phyloP scores from a whole-genome alignment of 53 echinoderm and acorn worm species.

The Echinarachnius parma region DNA sequence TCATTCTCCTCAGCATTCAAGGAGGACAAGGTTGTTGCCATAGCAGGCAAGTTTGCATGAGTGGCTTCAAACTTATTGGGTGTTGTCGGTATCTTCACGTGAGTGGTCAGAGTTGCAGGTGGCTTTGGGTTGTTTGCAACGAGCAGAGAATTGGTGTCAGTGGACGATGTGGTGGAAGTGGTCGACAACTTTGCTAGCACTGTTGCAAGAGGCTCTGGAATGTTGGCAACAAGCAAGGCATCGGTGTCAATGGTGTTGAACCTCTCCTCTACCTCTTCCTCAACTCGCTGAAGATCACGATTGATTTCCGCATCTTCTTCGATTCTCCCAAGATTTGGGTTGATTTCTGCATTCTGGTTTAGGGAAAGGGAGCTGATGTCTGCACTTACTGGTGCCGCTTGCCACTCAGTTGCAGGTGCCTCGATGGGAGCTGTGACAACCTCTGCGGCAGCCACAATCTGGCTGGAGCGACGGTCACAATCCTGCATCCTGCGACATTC shows the following conservation, averaged over 20 bases:
- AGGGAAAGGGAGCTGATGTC: neutral
- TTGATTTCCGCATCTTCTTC: no score
- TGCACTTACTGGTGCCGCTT: neutral
- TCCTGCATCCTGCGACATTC: conserved; percentile 14
- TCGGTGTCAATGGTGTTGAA: conserved; percentile 21
- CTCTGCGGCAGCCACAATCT: conserved; percentile 29
- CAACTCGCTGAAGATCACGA: neutral
- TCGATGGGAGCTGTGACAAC: conserved; percentile 27
- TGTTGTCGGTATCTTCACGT: no score
- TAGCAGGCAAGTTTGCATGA: no score
- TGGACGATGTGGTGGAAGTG: no score
- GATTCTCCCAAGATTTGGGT: neutral
- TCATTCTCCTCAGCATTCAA: no score
- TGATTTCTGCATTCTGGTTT: neutral
- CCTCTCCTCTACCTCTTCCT: conserved; percentile 1
- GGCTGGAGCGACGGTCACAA: conserved; percentile 21
- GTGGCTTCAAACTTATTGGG: no score
- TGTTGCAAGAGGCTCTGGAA: neutral
- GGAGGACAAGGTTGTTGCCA: no score
- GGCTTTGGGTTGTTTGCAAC: no score
- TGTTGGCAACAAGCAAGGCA: neutral
- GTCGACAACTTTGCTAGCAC: no score
- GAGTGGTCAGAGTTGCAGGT: no score
- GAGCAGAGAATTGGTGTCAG: no score
- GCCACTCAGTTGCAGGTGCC: neutral